Percentiles rank a stretch among this genome's conserved stretches.
phyloP scores from a whole-genome alignment of 2,888 invertebrate species.

The Gastrophysa polygoni region DNA sequence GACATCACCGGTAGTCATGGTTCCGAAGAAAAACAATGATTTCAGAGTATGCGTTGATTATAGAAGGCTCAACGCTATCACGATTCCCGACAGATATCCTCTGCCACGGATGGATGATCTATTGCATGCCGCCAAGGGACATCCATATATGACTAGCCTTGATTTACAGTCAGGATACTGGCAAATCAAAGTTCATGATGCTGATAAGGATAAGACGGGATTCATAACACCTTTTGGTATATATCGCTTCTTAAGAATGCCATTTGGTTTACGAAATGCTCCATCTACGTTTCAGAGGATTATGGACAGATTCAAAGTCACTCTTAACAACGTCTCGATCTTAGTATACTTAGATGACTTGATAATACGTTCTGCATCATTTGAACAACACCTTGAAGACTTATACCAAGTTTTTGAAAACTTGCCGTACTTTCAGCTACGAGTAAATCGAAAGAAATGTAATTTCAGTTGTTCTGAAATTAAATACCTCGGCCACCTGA shows the following conservation, averaged over 20 bases:
- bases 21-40: conserved; percentile 18
- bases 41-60: conserved; percentile 28
- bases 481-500: conserved; percentile 16
- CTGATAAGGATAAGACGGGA: conserved; percentile 25
- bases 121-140: conserved; percentile 46
- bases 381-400: not conserved
- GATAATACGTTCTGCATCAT: conserved; percentile 15
- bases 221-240: conserved; percentile 31
- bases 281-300: conserved; percentile 27
- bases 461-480: not conserved
- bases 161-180: conserved; percentile 52
- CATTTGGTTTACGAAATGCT: conserved; percentile 25
- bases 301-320: conserved; percentile 25
- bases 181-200: conserved; percentile 49
- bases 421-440: not conserved
- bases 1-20: conserved; percentile 19
- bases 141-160: conserved; percentile 41
- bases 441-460: conserved; percentile 1
- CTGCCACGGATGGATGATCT: conserved; percentile 55
- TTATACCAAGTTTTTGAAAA: not conserved
- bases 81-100: conserved; percentile 43
- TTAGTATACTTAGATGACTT: conserved; percentile 26
- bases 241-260: conserved; percentile 25
- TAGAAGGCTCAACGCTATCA: conserved; percentile 39
- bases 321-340: conserved; percentile 7